Conservation (phyloP, 2,113 vertebrate genomes). For the Thamnaconus septentrionalis region DNA sequence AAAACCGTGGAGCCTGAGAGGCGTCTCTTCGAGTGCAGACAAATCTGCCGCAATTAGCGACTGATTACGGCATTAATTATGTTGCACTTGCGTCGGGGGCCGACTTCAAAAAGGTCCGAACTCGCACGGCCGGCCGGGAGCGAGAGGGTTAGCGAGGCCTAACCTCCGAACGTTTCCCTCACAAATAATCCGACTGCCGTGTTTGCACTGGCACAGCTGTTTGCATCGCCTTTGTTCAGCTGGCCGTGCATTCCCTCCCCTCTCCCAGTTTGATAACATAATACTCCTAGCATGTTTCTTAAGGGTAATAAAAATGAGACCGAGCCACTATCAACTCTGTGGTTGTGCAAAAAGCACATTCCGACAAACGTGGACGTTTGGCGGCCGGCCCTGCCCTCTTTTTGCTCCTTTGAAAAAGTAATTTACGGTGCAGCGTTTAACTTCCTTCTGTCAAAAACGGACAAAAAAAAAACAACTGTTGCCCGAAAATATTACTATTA, state of each 20-base stretch:
- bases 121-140: conserved; percentile 17
- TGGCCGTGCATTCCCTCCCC: conserved; percentile 57
- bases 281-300: conserved; percentile 66
- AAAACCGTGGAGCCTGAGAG: conserved; percentile 33
- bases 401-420: too few relatives aligned
- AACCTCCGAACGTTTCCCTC: conserved; percentile 50
- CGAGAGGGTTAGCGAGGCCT: conserved; percentile 30
- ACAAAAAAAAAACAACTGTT: too few relatives aligned
- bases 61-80: not conserved
- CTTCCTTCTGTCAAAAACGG: too few relatives aligned
- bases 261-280: conserved; percentile 68
- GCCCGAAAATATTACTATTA: too few relatives aligned
- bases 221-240: conserved; percentile 71
- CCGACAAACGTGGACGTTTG: conserved; percentile 40
- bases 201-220: conserved; percentile 75
- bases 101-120: conserved; percentile 13
- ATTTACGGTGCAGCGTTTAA: too few relatives aligned
- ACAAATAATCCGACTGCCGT: conserved; percentile 67
- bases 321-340: conserved; percentile 51
- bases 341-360: conserved; percentile 57
- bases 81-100: conserved; percentile 27
- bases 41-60: too few relatives aligned
- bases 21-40: conserved; percentile 30
- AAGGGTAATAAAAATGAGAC: conserved; percentile 56
- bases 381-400: conserved; percentile 1